phyloP scores from a whole-genome alignment of 2,113 vertebrate genomes.

The Brachypteracias leptosomus region DNA sequence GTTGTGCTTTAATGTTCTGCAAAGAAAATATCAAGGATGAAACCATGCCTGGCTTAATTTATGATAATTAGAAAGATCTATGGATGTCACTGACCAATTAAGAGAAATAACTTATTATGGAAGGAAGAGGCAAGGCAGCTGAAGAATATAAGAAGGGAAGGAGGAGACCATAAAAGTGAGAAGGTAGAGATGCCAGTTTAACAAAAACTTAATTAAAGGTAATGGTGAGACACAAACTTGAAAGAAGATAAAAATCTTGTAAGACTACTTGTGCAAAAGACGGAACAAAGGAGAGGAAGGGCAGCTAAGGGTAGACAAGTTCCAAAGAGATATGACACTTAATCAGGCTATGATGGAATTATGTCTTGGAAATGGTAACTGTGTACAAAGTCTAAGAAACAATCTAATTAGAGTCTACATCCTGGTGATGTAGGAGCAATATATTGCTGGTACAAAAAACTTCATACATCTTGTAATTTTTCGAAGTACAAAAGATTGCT shows the following conservation, averaged over 20 bases:
- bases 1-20: not conserved
- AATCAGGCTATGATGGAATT: not conserved
- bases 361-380: not conserved
- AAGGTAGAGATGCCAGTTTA: not conserved
- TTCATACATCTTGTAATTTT: not conserved
- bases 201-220: conserved; percentile 18
- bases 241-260: not conserved
- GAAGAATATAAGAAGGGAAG: not conserved
- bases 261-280: not conserved
- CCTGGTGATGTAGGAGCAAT: not conserved
- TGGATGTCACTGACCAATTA: not conserved
- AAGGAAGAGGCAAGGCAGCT: not conserved
- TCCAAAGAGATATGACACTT: not conserved
- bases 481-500: not conserved
- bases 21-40: not conserved
- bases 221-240: not conserved
- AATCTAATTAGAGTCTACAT: not conserved
- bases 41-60: not conserved
- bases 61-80: not conserved
- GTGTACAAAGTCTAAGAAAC: not conserved
- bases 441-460: not conserved
- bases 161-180: not conserved
- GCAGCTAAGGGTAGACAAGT: not conserved
- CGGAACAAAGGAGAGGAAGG: not conserved
- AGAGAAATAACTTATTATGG: not conserved